These are phyloP conservation scores for Leptinotarsa peninsularis DNA, from an alignment of 2,888 invertebrate genomes.

Conservation along the genomic window DNA sequence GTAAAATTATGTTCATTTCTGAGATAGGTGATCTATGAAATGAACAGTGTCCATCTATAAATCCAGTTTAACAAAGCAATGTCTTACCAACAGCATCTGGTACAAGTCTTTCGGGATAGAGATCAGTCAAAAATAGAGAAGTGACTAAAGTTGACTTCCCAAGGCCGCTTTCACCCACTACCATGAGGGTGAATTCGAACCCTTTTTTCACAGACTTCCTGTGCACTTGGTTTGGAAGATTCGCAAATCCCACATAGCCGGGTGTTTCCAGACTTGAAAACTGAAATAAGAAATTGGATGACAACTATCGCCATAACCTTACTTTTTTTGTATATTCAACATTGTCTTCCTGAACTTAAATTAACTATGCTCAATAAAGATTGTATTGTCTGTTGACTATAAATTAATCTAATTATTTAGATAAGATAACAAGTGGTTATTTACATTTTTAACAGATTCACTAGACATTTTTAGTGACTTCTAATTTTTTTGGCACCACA, in stretches of 20 bases:
- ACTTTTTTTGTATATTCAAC: neutral
- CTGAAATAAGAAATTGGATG: slow-evolving; percentile 67
- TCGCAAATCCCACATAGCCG: slow-evolving; percentile 93
- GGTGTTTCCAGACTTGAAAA: slow-evolving; percentile 88
- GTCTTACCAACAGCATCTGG: slow-evolving; percentile 85
- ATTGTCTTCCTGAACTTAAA: neutral
- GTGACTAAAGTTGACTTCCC: slow-evolving; percentile 97
- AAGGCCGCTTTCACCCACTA: slow-evolving; percentile 84
- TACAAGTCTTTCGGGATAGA: slow-evolving; percentile 92
- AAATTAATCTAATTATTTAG: slow-evolving; percentile 4
- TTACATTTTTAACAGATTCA: slow-evolving; percentile 73
- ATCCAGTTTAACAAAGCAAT: neutral
- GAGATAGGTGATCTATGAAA: too few relatives aligned
- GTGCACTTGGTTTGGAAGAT: slow-evolving; percentile 96
- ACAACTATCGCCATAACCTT: slow-evolving; percentile 8
- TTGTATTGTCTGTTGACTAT: neutral
- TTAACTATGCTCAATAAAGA: neutral
- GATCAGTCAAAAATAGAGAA: slow-evolving; percentile 92
- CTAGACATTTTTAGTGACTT: slow-evolving; percentile 67
- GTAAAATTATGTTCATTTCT: too few relatives aligned
- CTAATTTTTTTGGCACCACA: slow-evolving; percentile 21
- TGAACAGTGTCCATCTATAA: neutral
- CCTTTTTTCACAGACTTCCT: slow-evolving; percentile 97
- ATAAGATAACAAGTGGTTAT: slow-evolving; percentile 53
- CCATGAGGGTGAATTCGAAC: slow-evolving; percentile 98